Evolutionary conservation across 2,888 invertebrate genomes (phyloP), one percentile per base, ranked within the genome.

Genomic region (Acrobasis repandana): DNA sequence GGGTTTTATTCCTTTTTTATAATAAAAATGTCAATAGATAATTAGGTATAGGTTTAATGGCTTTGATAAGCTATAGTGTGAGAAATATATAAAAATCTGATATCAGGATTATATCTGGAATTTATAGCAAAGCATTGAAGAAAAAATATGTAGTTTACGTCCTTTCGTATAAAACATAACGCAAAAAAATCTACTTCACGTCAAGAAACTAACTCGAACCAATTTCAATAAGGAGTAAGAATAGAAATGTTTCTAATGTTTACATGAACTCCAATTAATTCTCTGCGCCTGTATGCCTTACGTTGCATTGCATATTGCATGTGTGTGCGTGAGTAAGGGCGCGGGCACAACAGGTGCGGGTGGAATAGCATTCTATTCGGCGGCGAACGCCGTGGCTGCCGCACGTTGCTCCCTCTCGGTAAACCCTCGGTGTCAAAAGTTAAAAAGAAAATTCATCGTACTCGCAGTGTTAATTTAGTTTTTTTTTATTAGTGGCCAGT

Each of bases 301-400:
- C 43, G 43, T 51, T n/a, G 46, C 59, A 46, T 33, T 59, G 59
- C 60, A 61, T 10, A 49, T 28, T 49, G 50, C 28, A 33, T 43
- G 16, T 47, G 59, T 60, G 46, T 43, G 62, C 11, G 58, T 62
- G 16, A 54, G 20, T 69, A 62, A 70, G 68, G 74, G 73, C 70
- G 71, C 52, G 70, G 72, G 81, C 63, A 83, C 88, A 88, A 88
- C 88, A 88, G 89, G 88, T 88, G 88, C 85, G 71, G 72, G 11
- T 43, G n/a, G 64, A 52, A 9, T 48, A 49, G 18, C 56, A 58
- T 18, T 47, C 56, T 85, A 86, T 84, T 85, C 83, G 80, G 81
- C 82, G 77, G 69, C 72, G 73, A 69, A 64, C 78, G 76, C 75
- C 81, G 80, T 64, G 65, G 69, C 65, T 70, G 79, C 68, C 82